These are phyloP conservation scores for Stegodyphus mimosarum DNA, from an alignment of 1,140 invertebrate genomes.

Conservation along the genomic window DNA sequence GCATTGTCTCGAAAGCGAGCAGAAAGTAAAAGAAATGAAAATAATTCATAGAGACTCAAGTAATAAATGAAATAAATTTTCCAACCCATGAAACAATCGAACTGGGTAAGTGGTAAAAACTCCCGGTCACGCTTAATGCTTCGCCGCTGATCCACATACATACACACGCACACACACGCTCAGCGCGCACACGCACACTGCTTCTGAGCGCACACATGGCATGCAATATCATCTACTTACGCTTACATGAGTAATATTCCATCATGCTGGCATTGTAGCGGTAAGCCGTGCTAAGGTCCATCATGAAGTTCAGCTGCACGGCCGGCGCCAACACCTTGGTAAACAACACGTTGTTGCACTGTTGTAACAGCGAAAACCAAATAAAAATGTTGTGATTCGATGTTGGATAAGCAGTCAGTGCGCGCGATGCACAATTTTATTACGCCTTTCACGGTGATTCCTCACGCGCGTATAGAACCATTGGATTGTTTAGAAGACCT, in stretches of 20 bases:
- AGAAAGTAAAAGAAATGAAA: too few relatives aligned
- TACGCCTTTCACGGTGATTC: too few relatives aligned
- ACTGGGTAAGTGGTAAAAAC: not conserved
- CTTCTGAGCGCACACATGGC: not conserved
- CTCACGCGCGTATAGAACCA: too few relatives aligned
- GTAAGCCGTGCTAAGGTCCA: slow-evolving; percentile 93
- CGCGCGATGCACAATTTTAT: too few relatives aligned
- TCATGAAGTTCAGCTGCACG: slow-evolving; percentile 65
- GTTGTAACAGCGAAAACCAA: not conserved
- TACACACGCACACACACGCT: not conserved
- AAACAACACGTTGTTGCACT: slow-evolving; percentile 54
- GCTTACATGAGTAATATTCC: slow-evolving; percentile 98
- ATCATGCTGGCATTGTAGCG: slow-evolving; percentile 98
- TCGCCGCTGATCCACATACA: slow-evolving; percentile 20
- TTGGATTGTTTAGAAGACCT: not conserved
- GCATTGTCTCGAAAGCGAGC: too few relatives aligned
- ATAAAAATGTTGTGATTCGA: too few relatives aligned
- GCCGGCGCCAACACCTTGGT: slow-evolving; percentile 45
- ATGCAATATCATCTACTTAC: slow-evolving; percentile 62
- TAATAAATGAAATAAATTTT: slow-evolving; percentile 28
- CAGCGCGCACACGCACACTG: not conserved
- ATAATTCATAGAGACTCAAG: too few relatives aligned
- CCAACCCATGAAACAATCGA: not conserved
- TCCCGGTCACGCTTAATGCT: slow-evolving; percentile 19
- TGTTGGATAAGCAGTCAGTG: too few relatives aligned